A percentile compares a stretch with the other conserved stretches of the same genome.
phyloP scores from a whole-genome alignment of 2,113 vertebrate genomes.

The Microcebus ravelobensis region DNA sequence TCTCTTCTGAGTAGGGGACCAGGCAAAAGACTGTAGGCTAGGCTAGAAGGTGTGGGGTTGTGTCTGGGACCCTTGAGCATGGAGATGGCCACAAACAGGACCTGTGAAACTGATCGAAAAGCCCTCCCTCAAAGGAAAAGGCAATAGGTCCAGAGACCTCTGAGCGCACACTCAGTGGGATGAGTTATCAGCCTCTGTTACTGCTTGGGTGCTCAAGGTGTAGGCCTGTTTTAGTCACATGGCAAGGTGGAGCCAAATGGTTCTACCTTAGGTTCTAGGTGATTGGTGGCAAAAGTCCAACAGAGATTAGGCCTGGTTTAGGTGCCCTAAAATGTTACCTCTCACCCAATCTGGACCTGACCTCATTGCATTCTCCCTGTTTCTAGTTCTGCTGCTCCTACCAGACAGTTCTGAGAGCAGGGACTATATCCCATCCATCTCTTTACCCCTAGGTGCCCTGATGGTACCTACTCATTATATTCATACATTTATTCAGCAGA shows the following conservation, averaged over 20 bases:
- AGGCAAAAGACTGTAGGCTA: not conserved
- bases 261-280: not conserved
- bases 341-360: not conserved
- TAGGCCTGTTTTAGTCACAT: not conserved
- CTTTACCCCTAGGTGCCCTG: not conserved
- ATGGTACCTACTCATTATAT: not conserved
- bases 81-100: not conserved
- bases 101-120: not conserved
- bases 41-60: not conserved
- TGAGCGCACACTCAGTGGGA: not conserved
- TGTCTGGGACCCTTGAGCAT: not conserved
- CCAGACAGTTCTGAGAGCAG: not conserved
- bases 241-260: not conserved
- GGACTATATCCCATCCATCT: not conserved
- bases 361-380: not conserved
- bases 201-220: not conserved
- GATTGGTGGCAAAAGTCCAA: conserved; percentile 13
- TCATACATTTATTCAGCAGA: not conserved
- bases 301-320: not conserved
- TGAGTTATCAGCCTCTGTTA: not conserved
- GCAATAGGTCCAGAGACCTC: not conserved
- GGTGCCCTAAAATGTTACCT: not conserved
- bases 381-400: conserved; percentile 2
- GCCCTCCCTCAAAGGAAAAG: not conserved
- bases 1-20: not conserved